These are phyloP conservation scores for Pipistrellus pygmaeus DNA, from an alignment of 2,797 vertebrate species.

Conservation along the genomic window DNA sequence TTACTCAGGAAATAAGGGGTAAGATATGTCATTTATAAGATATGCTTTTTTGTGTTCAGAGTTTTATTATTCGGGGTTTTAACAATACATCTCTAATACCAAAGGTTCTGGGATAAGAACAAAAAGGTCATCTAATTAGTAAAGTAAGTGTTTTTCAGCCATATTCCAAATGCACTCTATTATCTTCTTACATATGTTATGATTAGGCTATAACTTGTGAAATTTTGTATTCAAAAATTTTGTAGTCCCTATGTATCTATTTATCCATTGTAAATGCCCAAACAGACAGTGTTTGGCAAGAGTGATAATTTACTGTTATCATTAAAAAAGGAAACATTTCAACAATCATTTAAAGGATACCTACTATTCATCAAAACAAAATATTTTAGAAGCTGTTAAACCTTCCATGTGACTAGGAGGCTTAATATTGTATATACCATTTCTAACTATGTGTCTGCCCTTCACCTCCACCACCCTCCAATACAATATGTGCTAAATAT, in stretches of 20 bases:
- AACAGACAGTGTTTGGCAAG: neutral
- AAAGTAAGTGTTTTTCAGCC: neutral
- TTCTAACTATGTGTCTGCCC: neutral
- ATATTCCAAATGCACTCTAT: neutral
- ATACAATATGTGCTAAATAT: slow-evolving; percentile 16
- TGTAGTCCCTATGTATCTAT: neutral
- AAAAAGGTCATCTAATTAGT: neutral
- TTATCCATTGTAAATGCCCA: neutral
- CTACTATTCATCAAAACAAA: slow-evolving; percentile 7
- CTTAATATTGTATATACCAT: neutral
- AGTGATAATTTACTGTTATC: neutral
- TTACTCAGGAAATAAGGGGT: slow-evolving; percentile 16
- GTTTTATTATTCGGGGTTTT: slow-evolving; percentile 11
- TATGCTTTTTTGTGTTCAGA: neutral
- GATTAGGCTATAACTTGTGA: neutral
- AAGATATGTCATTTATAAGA: neutral
- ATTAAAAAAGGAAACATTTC: slow-evolving; percentile 4
- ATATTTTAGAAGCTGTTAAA: neutral
- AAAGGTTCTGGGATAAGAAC: neutral
- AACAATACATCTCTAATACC: neutral
- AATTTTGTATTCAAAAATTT: neutral
- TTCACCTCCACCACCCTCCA: neutral
- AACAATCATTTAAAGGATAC: neutral
- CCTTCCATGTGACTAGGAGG: neutral
- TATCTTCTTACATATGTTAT: neutral